These are phyloP conservation scores for Papilio demoleus DNA, from an alignment of 2,888 invertebrate genomes.

Conservation along the genomic window DNA sequence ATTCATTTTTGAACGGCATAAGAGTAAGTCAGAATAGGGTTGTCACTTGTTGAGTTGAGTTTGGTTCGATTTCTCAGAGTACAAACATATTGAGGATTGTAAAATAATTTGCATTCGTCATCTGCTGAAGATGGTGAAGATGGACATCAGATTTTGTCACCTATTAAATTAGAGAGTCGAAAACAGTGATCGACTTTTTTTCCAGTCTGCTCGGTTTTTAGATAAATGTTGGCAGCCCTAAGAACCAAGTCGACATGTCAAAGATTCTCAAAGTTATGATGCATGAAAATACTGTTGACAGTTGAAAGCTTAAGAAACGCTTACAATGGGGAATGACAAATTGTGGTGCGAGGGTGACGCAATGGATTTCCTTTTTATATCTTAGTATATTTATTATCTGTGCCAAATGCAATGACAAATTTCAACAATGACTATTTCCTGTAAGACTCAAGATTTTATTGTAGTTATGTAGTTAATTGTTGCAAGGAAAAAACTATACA, in stretches of 20 bases:
- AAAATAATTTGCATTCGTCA: no score
- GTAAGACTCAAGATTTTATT: no score
- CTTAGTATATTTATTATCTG: slow-evolving; percentile 1
- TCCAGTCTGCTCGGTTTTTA: no score
- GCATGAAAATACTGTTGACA: slow-evolving; percentile 35
- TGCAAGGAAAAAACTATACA: no score
- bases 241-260: background rate
- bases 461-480: no score
- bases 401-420: slow-evolving; percentile 4
- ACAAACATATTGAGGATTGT: no score
- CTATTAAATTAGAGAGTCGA: no score
- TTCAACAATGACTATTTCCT: background rate
- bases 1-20: background rate
- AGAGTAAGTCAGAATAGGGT: background rate
- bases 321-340: slow-evolving; percentile 31
- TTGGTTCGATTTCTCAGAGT: no score
- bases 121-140: no score
- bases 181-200: no score
- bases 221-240: background rate
- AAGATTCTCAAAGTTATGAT: slow-evolving; percentile 19
- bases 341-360: slow-evolving; percentile 19
- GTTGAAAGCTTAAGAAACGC: slow-evolving; percentile 11
- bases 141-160: no score
- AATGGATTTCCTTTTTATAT: slow-evolving; percentile 24
- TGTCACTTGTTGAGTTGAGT: background rate